phyloP scores from a whole-genome alignment of 2,888 invertebrate genomes.

The Terebella lapidaria region DNA sequence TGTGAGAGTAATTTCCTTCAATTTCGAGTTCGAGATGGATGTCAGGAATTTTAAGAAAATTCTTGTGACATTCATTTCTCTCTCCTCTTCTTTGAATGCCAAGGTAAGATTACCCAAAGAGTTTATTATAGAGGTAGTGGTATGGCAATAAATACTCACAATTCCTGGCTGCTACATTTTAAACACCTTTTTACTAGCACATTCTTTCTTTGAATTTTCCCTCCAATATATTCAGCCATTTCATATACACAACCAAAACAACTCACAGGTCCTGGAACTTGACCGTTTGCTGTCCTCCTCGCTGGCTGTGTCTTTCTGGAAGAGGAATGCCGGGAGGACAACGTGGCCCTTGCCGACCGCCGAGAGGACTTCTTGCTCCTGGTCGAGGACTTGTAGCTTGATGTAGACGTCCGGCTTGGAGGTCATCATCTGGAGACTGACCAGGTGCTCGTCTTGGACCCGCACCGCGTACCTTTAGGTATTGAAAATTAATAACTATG shows the following conservation, averaged over 20 bases:
- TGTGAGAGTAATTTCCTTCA: no score
- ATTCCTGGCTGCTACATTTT: neutral
- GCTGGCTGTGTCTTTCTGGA: conserved; percentile 40
- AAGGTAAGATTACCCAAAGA: no score
- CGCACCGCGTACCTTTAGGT: conserved; percentile 43
- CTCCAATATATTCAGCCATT: no score
- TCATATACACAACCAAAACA: neutral
- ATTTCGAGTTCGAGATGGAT: no score
- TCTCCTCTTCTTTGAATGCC: no score
- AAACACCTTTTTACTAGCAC: neutral
- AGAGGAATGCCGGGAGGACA: conserved; percentile 44
- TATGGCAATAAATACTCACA: neutral
- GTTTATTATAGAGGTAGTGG: no score
- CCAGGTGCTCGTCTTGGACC: conserved; percentile 47
- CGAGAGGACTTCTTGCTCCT: conserved; percentile 17
- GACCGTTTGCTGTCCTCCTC: conserved; percentile 31
- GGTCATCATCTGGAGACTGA: conserved; percentile 47
- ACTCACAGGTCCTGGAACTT: conserved; percentile 46
- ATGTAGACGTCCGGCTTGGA: conserved; percentile 50
- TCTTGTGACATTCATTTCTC: no score
- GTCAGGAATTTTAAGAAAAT: no score
- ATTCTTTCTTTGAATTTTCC: no score
- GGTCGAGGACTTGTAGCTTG: conserved; percentile 35
- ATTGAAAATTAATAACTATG: no score
- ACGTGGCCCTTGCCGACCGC: conserved; percentile 26